These are phyloP conservation scores for Sphenodon punctatus DNA, from an alignment of 2,797 vertebrate species.

Conservation along the genomic window DNA sequence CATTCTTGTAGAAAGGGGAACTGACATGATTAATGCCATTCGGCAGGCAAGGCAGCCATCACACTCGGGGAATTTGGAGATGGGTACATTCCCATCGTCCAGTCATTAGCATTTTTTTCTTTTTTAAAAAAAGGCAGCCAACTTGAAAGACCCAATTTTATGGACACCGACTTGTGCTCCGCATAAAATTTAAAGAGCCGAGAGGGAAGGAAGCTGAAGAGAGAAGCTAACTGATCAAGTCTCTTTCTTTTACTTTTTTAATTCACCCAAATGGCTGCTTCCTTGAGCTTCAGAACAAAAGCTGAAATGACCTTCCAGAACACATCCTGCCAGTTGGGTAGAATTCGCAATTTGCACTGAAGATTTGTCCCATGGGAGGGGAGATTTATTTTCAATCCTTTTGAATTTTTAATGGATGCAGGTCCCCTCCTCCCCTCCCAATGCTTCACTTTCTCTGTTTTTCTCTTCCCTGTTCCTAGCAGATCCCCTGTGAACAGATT, in stretches of 20 bases:
- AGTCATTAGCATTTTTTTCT: constrained; percentile 32
- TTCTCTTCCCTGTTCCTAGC: background rate
- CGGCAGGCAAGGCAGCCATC: constrained; percentile 46
- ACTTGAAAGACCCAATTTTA: background rate
- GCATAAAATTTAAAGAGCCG: background rate
- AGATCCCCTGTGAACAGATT: constrained; percentile 6
- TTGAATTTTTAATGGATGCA: background rate
- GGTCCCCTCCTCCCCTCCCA: background rate
- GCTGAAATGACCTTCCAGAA: constrained; percentile 23
- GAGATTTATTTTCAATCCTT: background rate
- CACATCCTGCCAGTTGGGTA: background rate
- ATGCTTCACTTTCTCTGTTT: background rate
- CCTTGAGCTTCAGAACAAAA: background rate
- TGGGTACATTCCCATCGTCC: constrained; percentile 49
- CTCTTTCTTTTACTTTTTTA: constrained; percentile 25
- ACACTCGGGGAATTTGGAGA: constrained; percentile 57
- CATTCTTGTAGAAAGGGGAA: constrained; percentile 77
- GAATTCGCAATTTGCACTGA: background rate
- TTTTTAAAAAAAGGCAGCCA: constrained; percentile 38
- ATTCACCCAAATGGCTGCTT: background rate
- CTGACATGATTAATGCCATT: constrained; percentile 78
- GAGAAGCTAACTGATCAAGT: constrained; percentile 4
- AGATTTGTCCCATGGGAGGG: background rate
- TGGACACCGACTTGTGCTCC: background rate
- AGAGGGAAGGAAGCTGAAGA: background rate